Percentiles rank a stretch among this genome's conserved stretches.
These are phyloP conservation scores for Collichthys lucidus DNA, from an alignment of 2,113 vertebrate species.

Conservation along the genomic window DNA sequence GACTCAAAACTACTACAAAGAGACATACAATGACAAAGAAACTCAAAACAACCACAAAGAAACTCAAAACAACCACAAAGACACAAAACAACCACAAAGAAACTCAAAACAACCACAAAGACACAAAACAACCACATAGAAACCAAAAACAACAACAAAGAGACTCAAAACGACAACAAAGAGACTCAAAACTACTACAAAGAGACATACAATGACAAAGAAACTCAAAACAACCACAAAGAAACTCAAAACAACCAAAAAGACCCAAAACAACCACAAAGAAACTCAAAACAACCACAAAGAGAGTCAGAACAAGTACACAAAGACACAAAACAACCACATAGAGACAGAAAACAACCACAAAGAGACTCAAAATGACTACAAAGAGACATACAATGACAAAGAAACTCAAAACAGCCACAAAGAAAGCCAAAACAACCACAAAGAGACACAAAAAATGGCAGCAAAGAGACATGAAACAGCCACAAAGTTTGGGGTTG, in stretches of 20 bases:
- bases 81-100: background rate
- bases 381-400: background rate
- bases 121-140: background rate
- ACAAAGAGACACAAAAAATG: background rate
- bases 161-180: too few relatives aligned
- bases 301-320: background rate
- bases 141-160: background rate
- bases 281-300: background rate
- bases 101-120: background rate
- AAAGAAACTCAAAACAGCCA: accelerated
- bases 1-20: background rate
- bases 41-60: background rate
- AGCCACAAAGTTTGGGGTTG: background rate
- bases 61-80: background rate
- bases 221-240: background rate
- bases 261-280: background rate
- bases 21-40: background rate
- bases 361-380: background rate
- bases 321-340: accelerated
- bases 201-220: background rate
- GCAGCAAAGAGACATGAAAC: background rate
- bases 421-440: background rate
- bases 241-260: background rate
- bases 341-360: background rate
- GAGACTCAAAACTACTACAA: background rate